phyloP scores from a whole-genome alignment of 2,113 vertebrate species.

The Takifugu bimaculatus region DNA sequence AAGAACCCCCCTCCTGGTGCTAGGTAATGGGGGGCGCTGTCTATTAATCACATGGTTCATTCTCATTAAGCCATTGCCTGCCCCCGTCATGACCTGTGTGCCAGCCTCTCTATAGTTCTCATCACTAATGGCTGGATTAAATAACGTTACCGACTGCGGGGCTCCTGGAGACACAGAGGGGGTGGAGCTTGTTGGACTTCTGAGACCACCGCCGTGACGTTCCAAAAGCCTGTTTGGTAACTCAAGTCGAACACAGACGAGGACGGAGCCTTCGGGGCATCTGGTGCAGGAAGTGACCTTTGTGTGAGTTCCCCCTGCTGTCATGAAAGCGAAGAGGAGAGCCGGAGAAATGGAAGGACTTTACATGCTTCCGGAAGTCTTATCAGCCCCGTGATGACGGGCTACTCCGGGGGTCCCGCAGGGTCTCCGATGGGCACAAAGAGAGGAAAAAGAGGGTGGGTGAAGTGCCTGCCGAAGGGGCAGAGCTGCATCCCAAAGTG shows the following conservation, averaged over 20 bases:
- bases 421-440: constrained; percentile 15
- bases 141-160: too few species aligned
- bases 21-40: too few species aligned
- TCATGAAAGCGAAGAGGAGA: constrained; percentile 3
- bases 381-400: constrained; percentile 24
- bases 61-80: too few species aligned
- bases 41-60: too few species aligned
- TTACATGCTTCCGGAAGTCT: constrained; percentile 15
- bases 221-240: neutral
- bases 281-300: constrained; percentile 17
- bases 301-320: constrained; percentile 1
- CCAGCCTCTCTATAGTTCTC: neutral
- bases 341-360: neutral
- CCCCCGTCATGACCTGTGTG: too few species aligned
- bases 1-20: too few species aligned
- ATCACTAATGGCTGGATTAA: neutral
- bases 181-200: too few species aligned
- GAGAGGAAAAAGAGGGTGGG: constrained; percentile 9
- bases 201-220: neutral
- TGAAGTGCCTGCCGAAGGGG: constrained; percentile 15
- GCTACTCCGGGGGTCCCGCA: constrained; percentile 3
- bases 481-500: constrained; percentile 20
- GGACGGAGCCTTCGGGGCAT: constrained; percentile 2
- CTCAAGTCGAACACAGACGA: constrained; percentile 3
- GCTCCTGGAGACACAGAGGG: too few species aligned